Base-by-base conservation (phyloP, 2,888 invertebrate species). In the Oscheius onirici region DNA sequence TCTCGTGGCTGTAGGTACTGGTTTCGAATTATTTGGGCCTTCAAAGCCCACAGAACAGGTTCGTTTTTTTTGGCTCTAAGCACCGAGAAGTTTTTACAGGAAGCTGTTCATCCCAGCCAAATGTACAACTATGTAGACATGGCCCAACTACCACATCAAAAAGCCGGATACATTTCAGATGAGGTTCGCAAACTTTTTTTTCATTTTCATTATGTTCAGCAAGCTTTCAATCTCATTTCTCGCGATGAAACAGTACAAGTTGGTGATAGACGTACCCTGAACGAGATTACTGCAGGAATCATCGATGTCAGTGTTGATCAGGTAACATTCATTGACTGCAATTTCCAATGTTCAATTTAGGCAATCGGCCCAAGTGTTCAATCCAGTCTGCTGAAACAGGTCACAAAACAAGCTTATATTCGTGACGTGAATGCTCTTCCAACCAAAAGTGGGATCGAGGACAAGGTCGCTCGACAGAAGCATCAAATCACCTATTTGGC, bases 401-500 rank as follows among this genome's bases (percentile, higher is more conserved):
- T 86, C 26, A 78, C 80, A 20, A 78, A 82, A 63, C 74, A 79
- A 26, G 71, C 73, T 5, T 72, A 78, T 20, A 65, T 70, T 6
- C 72, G 73, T 52, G 72, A 76, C 1, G 73, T 78, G 2, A 65
- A 67, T 20, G 73, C 77, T 10, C 76, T 81, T 22, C 72, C 70
- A 40, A 69, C 77, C 0, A 73, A 70, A 24, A 72, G 66, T 13
- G 71, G 58, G 51, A 52, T 75, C 13, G 51, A 34, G 26, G 82
- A 84, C 46, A 76, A 76, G 67, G 72, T 76, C 54, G 82, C 87
- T 10, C 79, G 86, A 72, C 79, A 79, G 72, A 87, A 87, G 70
- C 84, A 87, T 70, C 87, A 87, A 75, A 87, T 87, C 74, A 87
- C 87, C 11, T 84, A 87, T 74, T 76, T 87, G 61, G 87, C 87